These are phyloP conservation scores for Augiades crinisus DNA, from an alignment of 2,888 invertebrate species.

Conservation along the genomic window DNA sequence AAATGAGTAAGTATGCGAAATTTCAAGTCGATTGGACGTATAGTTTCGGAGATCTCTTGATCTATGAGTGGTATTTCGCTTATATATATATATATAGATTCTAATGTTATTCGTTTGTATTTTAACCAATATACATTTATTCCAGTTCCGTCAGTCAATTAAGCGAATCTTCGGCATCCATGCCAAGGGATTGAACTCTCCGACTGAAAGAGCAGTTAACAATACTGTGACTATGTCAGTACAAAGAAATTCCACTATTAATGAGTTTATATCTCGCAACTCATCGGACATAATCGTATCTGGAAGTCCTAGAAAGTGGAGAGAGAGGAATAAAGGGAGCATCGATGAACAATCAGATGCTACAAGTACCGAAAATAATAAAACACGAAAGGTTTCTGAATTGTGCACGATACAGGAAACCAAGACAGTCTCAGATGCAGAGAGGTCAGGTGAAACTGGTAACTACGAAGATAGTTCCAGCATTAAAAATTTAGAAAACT, in stretches of 20 bases:
- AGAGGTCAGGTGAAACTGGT: constrained; percentile 56
- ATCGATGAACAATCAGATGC: constrained; percentile 50
- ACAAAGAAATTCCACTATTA: constrained; percentile 54
- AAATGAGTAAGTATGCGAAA: too few relatives aligned
- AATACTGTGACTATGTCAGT: constrained; percentile 65
- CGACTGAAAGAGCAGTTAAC: constrained; percentile 54
- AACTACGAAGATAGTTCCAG: constrained; percentile 57
- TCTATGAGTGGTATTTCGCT: too few relatives aligned
- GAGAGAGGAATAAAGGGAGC: constrained; percentile 41
- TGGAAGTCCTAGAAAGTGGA: constrained; percentile 41
- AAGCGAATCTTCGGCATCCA: constrained; percentile 70
- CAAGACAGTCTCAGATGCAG: constrained; percentile 53
- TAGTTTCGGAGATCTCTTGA: too few relatives aligned
- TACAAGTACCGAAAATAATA: constrained; percentile 49
- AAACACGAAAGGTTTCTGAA: constrained; percentile 46
- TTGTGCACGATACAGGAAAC: constrained; percentile 62
- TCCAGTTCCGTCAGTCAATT: constrained; percentile 74
- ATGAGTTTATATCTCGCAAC: constrained; percentile 52
- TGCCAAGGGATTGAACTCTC: constrained; percentile 52
- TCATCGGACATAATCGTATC: constrained; percentile 51
- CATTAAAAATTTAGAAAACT: constrained; percentile 46
- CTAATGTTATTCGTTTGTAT: too few relatives aligned
- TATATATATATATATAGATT: too few relatives aligned
- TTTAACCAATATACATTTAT: too few relatives aligned
- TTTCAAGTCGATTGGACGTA: too few relatives aligned